Percentiles rank a stretch among this genome's conserved stretches.
phyloP scores from a whole-genome alignment of 2,888 invertebrate genomes.

The Antheraea yamamai region DNA sequence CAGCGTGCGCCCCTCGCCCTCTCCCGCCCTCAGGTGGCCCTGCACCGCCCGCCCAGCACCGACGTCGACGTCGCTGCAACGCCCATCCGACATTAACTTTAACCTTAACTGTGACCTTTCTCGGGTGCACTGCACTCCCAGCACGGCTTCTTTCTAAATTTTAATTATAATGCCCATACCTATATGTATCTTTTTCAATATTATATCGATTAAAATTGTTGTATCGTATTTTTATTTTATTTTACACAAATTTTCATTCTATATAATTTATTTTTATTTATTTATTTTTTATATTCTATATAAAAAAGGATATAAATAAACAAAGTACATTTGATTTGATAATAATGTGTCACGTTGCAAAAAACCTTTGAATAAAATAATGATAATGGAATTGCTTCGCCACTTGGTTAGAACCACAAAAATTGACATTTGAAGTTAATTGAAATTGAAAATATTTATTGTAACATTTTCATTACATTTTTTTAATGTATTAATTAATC shows the following conservation, averaged over 20 bases:
- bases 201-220: conserved; percentile 17
- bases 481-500: no score
- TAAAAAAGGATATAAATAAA: neutral
- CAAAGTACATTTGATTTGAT: neutral
- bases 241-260: neutral
- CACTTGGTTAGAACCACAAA: neutral
- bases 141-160: conserved; percentile 25
- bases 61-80: conserved; percentile 55
- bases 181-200: conserved; percentile 12
- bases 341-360: neutral
- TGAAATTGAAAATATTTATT: neutral
- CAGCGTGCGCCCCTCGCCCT: conserved; percentile 63
- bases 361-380: neutral
- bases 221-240: neutral
- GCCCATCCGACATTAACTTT: conserved; percentile 73
- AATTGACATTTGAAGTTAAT: neutral
- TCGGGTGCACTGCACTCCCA: conserved; percentile 70
- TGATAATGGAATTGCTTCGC: neutral
- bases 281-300: neutral
- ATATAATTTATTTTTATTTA: no score
- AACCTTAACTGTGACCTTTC: conserved; percentile 80
- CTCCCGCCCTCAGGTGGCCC: conserved; percentile 58
- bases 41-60: conserved; percentile 60
- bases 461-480: no score
- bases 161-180: conserved; percentile 17